Conservation (phyloP, 2,888 invertebrate species). For the Tyria jacobaeae region DNA sequence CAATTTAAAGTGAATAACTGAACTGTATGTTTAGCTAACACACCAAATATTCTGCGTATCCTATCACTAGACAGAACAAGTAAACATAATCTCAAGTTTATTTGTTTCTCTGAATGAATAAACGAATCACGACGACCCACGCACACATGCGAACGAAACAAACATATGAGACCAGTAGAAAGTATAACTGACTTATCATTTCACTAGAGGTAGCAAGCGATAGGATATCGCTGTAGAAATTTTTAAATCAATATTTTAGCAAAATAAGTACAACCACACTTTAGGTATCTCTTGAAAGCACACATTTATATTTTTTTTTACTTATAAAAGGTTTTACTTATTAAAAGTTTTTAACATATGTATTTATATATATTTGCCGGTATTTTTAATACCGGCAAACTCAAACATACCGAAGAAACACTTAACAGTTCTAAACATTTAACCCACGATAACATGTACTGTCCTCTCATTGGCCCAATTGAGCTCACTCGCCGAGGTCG, state of each 20-base stretch:
- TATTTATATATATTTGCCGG: no score
- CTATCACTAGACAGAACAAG: constrained; percentile 14
- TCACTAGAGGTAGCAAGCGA: background rate
- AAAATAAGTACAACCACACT: background rate
- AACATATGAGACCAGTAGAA: constrained; percentile 20
- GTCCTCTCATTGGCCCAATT: constrained; percentile 77
- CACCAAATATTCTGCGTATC: background rate
- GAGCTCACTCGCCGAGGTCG: constrained; percentile 74
- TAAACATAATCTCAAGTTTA: constrained; percentile 19
- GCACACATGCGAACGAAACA: constrained; percentile 12
- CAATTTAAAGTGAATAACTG: background rate
- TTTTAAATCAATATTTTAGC: background rate
- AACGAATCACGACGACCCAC: constrained; percentile 4
- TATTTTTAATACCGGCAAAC: background rate
- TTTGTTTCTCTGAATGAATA: constrained; percentile 5
- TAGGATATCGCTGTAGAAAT: background rate
- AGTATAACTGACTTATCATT: constrained; percentile 29
- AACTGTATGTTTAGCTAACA: background rate
- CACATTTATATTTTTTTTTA: no score
- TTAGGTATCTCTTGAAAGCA: background rate
- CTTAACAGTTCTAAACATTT: constrained; percentile 68
- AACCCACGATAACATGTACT: constrained; percentile 78
- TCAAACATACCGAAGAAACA: constrained; percentile 7
- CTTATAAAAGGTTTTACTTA: no score
- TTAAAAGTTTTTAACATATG: constrained; percentile 1